phyloP scores from a whole-genome alignment of 1,140 invertebrate species.

The Drosophila novamexicana region DNA sequence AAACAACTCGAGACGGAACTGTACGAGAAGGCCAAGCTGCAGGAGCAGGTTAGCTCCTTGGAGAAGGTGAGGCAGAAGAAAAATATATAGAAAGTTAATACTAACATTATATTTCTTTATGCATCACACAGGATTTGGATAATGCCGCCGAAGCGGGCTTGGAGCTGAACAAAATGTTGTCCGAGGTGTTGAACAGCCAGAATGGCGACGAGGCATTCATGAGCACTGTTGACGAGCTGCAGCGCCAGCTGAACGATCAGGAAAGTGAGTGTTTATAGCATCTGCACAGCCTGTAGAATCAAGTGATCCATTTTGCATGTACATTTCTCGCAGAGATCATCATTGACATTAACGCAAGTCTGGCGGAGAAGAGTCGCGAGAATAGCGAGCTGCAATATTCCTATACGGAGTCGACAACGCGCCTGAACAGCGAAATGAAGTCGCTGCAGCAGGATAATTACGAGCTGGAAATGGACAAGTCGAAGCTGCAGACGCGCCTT shows the following conservation, averaged over 20 bases:
- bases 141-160: constrained; percentile 88
- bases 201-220: constrained; percentile 87
- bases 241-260: constrained; percentile 87
- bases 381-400: constrained; percentile 85
- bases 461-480: constrained; percentile 75
- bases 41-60: constrained; percentile 86
- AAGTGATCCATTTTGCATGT: neutral
- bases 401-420: constrained; percentile 85
- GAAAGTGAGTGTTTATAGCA: constrained; percentile 84
- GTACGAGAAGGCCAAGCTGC: constrained; percentile 83
- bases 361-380: constrained; percentile 85
- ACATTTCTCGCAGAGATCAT: constrained; percentile 78
- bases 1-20: constrained; percentile 85
- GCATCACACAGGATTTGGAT: constrained; percentile 85
- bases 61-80: constrained; percentile 84
- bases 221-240: constrained; percentile 87
- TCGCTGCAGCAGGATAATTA: constrained; percentile 76
- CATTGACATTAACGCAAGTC: constrained; percentile 84
- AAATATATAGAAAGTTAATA: neutral
- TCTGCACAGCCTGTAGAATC: neutral
- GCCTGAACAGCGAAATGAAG: constrained; percentile 72
- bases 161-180: constrained; percentile 88
- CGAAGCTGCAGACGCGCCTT: constrained; percentile 85
- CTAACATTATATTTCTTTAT: neutral
- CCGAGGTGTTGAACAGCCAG: constrained; percentile 87